phyloP scores from a whole-genome alignment of 2,113 vertebrate species.

The Python bivittatus region DNA sequence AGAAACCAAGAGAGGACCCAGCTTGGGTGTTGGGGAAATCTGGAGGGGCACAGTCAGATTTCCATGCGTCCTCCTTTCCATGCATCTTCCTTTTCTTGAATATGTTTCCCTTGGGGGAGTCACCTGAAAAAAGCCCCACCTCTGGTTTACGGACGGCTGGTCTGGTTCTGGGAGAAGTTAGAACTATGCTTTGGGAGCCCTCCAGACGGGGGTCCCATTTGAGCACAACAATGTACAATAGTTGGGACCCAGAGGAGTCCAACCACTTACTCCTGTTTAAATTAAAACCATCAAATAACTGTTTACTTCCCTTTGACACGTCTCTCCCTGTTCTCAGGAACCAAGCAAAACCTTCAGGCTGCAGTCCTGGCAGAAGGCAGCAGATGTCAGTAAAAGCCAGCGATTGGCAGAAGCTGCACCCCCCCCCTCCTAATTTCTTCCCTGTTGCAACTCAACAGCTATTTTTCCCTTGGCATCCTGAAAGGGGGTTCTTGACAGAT shows the following conservation, averaged over 20 bases:
- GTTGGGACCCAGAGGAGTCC: too few relatives aligned
- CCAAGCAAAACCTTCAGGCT: neutral
- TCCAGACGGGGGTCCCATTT: neutral
- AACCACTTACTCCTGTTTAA: neutral
- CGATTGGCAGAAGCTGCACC: neutral
- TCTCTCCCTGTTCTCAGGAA: too few relatives aligned
- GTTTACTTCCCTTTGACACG: neutral
- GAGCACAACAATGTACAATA: neutral
- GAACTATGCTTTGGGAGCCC: neutral
- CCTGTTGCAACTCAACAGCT: neutral
- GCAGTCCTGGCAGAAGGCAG: constrained; percentile 41
- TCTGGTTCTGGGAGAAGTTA: neutral
- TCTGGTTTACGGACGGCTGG: neutral
- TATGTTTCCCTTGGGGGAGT: neutral
- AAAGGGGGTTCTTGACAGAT: neutral
- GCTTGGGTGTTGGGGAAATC: neutral
- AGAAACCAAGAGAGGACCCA: neutral
- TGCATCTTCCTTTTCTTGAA: neutral
- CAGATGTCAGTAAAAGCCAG: constrained; percentile 57
- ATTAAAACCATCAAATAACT: neutral
- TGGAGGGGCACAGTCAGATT: neutral
- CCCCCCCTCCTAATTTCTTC: neutral
- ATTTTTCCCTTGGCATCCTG: neutral
- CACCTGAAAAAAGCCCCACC: neutral
- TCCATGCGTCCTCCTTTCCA: neutral